Percentiles rank a stretch among this genome's conserved stretches.
Conservation (phyloP, 2,888 invertebrate species). For the Heteromyza rotundicornis region DNA sequence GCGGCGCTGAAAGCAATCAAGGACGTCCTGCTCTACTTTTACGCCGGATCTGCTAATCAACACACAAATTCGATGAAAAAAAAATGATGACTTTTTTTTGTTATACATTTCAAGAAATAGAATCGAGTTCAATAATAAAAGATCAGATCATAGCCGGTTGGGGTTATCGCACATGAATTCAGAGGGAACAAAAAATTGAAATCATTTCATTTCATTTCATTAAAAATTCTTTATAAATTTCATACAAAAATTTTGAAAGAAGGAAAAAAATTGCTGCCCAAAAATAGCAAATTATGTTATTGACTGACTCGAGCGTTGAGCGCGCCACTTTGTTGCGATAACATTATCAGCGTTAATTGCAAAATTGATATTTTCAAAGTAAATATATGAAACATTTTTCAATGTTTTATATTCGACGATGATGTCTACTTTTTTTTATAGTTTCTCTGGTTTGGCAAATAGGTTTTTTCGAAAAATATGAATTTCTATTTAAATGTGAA, state of each 20-base stretch:
- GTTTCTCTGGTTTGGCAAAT: too few relatives aligned
- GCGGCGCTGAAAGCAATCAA: constrained; percentile 5
- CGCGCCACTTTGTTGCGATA: constrained; percentile 34
- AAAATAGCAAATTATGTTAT: constrained; percentile 24
- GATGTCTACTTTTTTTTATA: too few relatives aligned
- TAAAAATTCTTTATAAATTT: background rate
- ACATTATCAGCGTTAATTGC: background rate
- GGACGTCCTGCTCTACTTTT: constrained; percentile 18
- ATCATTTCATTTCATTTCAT: background rate
- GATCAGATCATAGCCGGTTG: constrained; percentile 18
- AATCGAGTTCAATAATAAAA: constrained; percentile 29
- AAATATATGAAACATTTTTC: background rate
- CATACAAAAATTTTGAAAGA: too few relatives aligned
- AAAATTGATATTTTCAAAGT: background rate
- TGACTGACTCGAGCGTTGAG: constrained; percentile 37
- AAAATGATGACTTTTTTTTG: background rate
- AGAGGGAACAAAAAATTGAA: background rate
- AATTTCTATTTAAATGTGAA: too few relatives aligned
- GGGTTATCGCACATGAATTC: constrained; percentile 15
- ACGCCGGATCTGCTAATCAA: constrained; percentile 19
- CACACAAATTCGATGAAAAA: constrained; percentile 1
- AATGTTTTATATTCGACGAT: background rate
- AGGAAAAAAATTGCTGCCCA: constrained; percentile 7
- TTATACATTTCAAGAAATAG: background rate
- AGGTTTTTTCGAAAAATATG: too few relatives aligned